phyloP scores from a whole-genome alignment of 2,888 invertebrate genomes.

The Zonitis immaculata region DNA sequence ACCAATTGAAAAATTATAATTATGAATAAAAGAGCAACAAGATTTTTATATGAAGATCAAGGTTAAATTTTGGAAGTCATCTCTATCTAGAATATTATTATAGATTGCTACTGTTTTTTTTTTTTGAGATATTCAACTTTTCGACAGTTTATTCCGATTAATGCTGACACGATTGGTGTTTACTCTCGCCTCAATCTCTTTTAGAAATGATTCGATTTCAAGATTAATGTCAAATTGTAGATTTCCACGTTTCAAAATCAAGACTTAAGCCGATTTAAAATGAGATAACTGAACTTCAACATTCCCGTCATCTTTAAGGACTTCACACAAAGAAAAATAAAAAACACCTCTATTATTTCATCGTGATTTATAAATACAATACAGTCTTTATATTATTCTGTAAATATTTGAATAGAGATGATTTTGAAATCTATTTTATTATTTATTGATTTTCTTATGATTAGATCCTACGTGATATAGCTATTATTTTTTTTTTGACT shows the following conservation, averaged over 20 bases:
- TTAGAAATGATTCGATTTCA: background rate
- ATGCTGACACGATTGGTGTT: background rate
- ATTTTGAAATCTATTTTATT: background rate
- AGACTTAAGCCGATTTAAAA: background rate
- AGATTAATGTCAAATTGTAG: background rate
- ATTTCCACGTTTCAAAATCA: background rate
- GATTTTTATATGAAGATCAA: no score
- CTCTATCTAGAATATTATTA: no score
- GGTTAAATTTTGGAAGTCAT: no score
- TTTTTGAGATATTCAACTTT: background rate
- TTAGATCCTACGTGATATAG: background rate
- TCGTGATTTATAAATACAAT: background rate
- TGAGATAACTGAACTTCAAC: background rate
- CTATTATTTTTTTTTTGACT: background rate
- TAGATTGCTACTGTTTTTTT: background rate
- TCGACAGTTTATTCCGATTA: background rate
- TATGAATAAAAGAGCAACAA: no score
- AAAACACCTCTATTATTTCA: background rate
- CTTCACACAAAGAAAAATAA: no score
- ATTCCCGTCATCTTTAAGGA: no score
- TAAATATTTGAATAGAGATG: background rate
- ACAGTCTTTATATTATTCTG: background rate
- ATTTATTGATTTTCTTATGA: background rate
- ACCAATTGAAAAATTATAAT: no score
- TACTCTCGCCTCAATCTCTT: background rate